Percentiles rank a stretch among this genome's conserved stretches.
These are phyloP conservation scores for Cantharis nigra DNA, from an alignment of 2,888 invertebrate genomes.

Conservation along the genomic window DNA sequence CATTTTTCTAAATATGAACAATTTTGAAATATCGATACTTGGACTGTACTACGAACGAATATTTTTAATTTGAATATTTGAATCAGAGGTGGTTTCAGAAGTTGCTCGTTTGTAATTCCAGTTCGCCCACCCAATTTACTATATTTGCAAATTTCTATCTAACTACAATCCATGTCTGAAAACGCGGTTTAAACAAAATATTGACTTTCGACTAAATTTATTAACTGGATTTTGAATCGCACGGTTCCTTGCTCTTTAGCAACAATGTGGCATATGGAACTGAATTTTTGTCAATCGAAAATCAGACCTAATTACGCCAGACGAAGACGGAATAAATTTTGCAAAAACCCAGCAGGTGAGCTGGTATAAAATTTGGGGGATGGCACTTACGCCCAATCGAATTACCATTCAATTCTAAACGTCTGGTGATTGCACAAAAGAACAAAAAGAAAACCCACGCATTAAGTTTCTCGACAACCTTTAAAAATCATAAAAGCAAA, in stretches of 20 bases:
- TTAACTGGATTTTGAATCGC: not conserved
- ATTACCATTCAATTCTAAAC: not conserved
- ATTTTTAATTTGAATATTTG: constrained; percentile 4
- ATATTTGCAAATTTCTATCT: constrained; percentile 16
- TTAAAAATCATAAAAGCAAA: not conserved
- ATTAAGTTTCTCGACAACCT: not conserved
- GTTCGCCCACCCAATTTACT: constrained; percentile 20
- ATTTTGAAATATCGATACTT: constrained; percentile 7
- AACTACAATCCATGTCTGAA: constrained; percentile 11
- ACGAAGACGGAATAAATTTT: not conserved
- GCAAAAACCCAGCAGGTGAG: not conserved
- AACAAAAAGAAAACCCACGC: not conserved
- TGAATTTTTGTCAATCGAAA: not conserved
- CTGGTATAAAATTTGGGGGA: not conserved
- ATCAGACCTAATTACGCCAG: not conserved
- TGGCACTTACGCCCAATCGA: not conserved
- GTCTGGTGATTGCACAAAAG: not conserved
- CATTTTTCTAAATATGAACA: constrained; percentile 2
- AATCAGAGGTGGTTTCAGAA: constrained; percentile 3
- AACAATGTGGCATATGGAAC: not conserved
- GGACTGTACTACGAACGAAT: constrained; percentile 4
- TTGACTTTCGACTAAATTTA: not conserved
- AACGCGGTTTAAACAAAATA: not conserved
- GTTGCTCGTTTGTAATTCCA: constrained; percentile 12
- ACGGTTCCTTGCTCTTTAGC: not conserved